A percentile compares a stretch with the other conserved stretches of the same genome.
Evolutionary conservation across 2,888 invertebrate species (phyloP).

Genomic region (Dicranocentrus wangi): DNA sequence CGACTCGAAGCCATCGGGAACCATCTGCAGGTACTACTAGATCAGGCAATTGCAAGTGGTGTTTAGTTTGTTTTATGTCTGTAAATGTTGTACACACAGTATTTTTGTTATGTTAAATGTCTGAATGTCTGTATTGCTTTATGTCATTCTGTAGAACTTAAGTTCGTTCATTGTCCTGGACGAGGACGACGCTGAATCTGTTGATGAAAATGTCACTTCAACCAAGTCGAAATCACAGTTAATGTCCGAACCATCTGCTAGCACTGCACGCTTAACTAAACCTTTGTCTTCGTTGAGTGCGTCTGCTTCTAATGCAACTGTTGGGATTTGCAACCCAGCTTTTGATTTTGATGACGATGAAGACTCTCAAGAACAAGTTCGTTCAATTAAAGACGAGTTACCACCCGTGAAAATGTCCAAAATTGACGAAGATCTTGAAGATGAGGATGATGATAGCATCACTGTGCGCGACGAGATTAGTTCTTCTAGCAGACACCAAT

Average conservation of each 20-base stretch:
- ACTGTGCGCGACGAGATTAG: conserved; percentile 35
- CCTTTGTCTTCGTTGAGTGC: conserved; percentile 53
- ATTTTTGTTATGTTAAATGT: neutral
- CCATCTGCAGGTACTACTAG: conserved; percentile 69
- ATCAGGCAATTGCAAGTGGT: too few relatives aligned
- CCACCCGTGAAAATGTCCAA: conserved; percentile 59
- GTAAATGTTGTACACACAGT: too few relatives aligned
- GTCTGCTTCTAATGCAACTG: conserved; percentile 56
- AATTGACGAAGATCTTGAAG: conserved; percentile 62
- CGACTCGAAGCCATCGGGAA: conserved; percentile 69
- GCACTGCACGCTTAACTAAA: conserved; percentile 58
- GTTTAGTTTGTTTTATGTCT: too few relatives aligned
- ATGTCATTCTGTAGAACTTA: conserved; percentile 66
- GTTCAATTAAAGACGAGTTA: conserved; percentile 44
- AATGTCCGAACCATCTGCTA: conserved; percentile 64
- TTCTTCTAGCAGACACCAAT: conserved; percentile 14
- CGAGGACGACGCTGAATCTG: conserved; percentile 63
- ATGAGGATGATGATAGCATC: conserved; percentile 38
- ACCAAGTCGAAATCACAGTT: conserved; percentile 65
- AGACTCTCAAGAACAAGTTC: conserved; percentile 55
- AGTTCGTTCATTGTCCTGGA: conserved; percentile 71
- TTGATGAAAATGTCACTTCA: conserved; percentile 63
- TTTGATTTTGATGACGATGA: conserved; percentile 72
- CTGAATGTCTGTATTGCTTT: conserved; percentile 21
- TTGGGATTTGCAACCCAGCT: conserved; percentile 72